These are phyloP conservation scores for Jaculus jaculus DNA, from an alignment of 2,113 vertebrate genomes.

Conservation along the genomic window DNA sequence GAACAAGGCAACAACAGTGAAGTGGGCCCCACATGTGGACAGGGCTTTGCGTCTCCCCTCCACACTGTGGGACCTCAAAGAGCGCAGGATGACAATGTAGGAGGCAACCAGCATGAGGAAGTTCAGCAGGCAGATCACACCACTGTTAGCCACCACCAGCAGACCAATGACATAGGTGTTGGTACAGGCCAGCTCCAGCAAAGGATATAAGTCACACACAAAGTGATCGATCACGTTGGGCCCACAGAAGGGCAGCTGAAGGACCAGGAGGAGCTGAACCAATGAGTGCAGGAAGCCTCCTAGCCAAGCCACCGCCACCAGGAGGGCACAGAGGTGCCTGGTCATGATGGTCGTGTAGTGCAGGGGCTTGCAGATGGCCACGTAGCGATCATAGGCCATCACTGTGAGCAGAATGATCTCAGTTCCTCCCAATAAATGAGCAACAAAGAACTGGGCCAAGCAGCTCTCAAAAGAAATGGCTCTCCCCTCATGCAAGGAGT, in stretches of 20 bases:
- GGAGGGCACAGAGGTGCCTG: constrained; percentile 16
- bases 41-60: constrained; percentile 65
- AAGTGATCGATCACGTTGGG: constrained; percentile 57
- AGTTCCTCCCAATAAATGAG: constrained; percentile 64
- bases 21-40: constrained; percentile 69
- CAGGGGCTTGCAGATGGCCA: constrained; percentile 62
- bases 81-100: constrained; percentile 41
- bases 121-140: constrained; percentile 64
- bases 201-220: too few relatives aligned
- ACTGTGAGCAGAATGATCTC: constrained; percentile 62
- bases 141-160: constrained; percentile 69
- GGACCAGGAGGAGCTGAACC: constrained; percentile 54
- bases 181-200: constrained; percentile 35
- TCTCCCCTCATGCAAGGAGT: constrained; percentile 56
- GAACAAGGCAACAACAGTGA: constrained; percentile 59
- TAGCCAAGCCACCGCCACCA: constrained; percentile 61
- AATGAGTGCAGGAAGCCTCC: constrained; percentile 60
- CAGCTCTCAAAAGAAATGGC: constrained; percentile 52
- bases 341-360: constrained; percentile 59
- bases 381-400: constrained; percentile 60
- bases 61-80: constrained; percentile 42
- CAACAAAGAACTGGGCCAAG: constrained; percentile 61
- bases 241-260: constrained; percentile 61
- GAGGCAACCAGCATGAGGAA: constrained; percentile 69
- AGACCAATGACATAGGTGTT: constrained; percentile 27